Evolutionary conservation across 2,113 vertebrate genomes (phyloP).

Genomic region (Ellobius talpinus): DNA sequence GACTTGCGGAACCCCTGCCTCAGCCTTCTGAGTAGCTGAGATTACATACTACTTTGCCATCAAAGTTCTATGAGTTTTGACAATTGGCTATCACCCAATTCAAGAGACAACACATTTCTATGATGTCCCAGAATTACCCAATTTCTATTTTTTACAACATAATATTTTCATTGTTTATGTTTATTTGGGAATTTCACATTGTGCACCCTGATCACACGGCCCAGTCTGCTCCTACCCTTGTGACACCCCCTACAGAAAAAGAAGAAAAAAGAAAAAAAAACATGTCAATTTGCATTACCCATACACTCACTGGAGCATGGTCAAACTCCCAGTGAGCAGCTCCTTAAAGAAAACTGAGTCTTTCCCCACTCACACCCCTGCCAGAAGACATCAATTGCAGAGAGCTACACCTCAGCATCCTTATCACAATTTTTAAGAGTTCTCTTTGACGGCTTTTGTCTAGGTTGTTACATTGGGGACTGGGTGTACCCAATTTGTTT

Average conservation of each 20-base stretch:
- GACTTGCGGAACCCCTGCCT: not conserved
- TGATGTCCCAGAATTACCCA: not conserved
- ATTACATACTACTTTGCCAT: not conserved
- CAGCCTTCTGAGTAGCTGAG: not conserved
- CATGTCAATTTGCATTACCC: not conserved
- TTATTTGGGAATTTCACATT: not conserved
- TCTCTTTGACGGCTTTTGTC: not conserved
- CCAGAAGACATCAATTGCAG: not conserved
- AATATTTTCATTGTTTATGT: not conserved
- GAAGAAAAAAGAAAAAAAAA: not conserved
- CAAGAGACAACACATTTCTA: not conserved
- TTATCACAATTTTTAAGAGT: not conserved
- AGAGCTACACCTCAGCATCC: not conserved
- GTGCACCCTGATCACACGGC: not conserved
- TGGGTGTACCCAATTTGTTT: not conserved
- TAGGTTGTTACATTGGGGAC: not conserved
- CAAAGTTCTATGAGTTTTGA: slow-evolving; percentile 42
- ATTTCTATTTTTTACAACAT: not conserved
- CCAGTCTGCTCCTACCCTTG: not conserved
- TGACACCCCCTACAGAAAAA: not conserved
- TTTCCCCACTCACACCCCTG: not conserved
- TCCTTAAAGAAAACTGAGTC: not conserved
- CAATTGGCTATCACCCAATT: not conserved
- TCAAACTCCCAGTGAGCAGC: not conserved
- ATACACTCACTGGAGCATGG: not conserved